Evolutionary conservation across 2,113 vertebrate genomes (phyloP), one percentile per base, ranked within the genome.

Genomic region (Oreotrochilus melanogaster): DNA sequence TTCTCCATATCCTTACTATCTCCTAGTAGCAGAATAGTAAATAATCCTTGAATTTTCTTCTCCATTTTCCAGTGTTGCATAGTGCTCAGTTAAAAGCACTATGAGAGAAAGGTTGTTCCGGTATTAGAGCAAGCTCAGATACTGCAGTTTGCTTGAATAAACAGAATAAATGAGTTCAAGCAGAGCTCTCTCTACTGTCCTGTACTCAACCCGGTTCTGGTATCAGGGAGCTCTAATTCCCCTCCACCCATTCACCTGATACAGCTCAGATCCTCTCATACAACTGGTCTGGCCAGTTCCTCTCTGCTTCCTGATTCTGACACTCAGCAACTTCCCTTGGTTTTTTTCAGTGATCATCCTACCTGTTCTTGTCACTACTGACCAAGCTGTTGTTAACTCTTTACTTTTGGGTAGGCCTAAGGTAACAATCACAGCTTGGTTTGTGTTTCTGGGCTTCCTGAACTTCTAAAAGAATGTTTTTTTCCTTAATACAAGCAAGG

Each of bases 211-310:
- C 39, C 12, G 7, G 7, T 56, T 45, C 28, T 0, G 0, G 42
- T 30, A 75, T 4, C 14, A 6, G 31, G 47, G 24, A 78, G 73
- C 78, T 84, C 25, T 4, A 42, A 12, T 2, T 80, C 76, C 72
- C 74, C 79, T 33, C 13, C 30, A 8, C 54, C 43, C 81, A 25
- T 70, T 66, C 72, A 51, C 87, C 80, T 75, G 73, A n/a, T 6
- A 23, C n/a, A 57, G 72, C 79, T 48, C 48, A 67, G 22, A 57
- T 78, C 57, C 88, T 88, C 61, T 23, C 1, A 56, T 0, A 18
- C 72, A 89, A 91, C 91, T 91, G 91, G 94, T 93, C 87, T 73
- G 85, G 5, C 95, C 62, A 70, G 95, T 83, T 95, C 74, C 87
- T 69, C 87, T 23, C 69, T 24, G 23, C 88, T 85, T 94, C 93